phyloP scores from a whole-genome alignment of 2,113 vertebrate species.

The Ellobius talpinus region DNA sequence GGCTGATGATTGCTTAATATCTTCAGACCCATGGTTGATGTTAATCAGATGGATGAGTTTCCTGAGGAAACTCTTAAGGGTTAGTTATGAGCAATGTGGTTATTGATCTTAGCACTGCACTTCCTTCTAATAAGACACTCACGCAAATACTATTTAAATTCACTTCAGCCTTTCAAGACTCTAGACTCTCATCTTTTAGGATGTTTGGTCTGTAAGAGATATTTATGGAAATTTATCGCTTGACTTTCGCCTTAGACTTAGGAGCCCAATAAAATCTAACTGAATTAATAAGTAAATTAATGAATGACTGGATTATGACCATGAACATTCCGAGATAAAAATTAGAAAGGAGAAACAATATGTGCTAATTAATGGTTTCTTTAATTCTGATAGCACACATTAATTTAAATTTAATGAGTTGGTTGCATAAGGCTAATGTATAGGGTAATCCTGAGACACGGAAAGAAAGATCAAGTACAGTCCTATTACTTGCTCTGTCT shows the following conservation, averaged over 20 bases:
- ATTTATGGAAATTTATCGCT: slow-evolving; percentile 56
- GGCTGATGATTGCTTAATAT: background rate
- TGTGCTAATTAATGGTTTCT: slow-evolving; percentile 68
- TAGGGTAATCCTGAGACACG: slow-evolving; percentile 24
- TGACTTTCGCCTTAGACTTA: slow-evolving; percentile 58
- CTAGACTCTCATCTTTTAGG: background rate
- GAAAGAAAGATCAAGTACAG: slow-evolving; percentile 53
- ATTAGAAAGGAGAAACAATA: slow-evolving; percentile 39
- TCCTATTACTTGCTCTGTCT: slow-evolving; percentile 52
- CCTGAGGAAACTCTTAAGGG: background rate
- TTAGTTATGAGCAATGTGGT: background rate
- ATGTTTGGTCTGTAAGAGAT: slow-evolving; percentile 27
- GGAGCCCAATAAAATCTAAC: slow-evolving; percentile 36
- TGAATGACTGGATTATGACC: slow-evolving; percentile 55
- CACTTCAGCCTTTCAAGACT: background rate
- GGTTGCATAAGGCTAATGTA: slow-evolving; percentile 51
- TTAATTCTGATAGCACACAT: slow-evolving; percentile 62
- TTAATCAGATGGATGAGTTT: slow-evolving; percentile 1
- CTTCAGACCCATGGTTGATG: background rate
- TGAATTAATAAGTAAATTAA: slow-evolving; percentile 66
- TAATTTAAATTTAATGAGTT: slow-evolving; percentile 73
- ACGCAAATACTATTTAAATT: background rate
- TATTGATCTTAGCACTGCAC: background rate
- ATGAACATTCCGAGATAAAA: slow-evolving; percentile 66
- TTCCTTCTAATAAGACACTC: background rate